Evolutionary conservation across 2,113 vertebrate genomes (phyloP), one percentile per base, ranked within the genome.

Genomic region (Dendrocopos noguchii): DNA sequence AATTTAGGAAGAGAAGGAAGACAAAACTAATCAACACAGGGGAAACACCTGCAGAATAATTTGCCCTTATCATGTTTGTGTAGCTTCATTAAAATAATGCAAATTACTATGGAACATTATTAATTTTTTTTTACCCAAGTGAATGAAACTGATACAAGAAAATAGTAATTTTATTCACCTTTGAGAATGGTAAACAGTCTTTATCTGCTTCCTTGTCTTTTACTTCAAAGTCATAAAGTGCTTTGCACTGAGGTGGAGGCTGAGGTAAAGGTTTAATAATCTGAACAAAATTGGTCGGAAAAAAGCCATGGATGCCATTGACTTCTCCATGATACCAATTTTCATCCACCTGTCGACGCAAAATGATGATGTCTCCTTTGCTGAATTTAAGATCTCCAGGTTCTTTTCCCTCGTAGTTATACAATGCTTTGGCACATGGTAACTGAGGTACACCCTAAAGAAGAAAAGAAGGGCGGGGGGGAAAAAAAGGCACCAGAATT

Each of bases 131-230:
- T 88, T 80, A 84, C 24, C 10, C 19, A 83, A 91, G 22, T 28
- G 15, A 84, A 52, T 29, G 2, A 87, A 79, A 72, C 57, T 33
- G 47, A 59, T n/a, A 36, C 11, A 88, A 50, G 12, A 87, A 68
- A 90, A 64, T 4, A 82, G 10, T 12, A 55, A 61, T 39, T 72
- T 24, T 81, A 31, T 31, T 84, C 27, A 99, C 99, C 99, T 99
- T 99, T 90, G 98, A 98, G 95, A 99, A 99, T 1, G 99, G 99
- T 71, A 99, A 98, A 97, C 99, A 99, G 96, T 99, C 99, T 96
- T 99, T 99, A 97, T 99, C 99, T 4, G 99, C 99, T 98, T 99
- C 99, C 96, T 99, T 99, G 97, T 99, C 99, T 98, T 99, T 99
- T 52, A 99, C 98, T 98, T 99, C 99, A 90, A 99, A 99, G 98